Evolutionary conservation across 2,797 vertebrate genomes (phyloP), one percentile per base, ranked within the genome.

Genomic region (Anolis apletophallus): DNA sequence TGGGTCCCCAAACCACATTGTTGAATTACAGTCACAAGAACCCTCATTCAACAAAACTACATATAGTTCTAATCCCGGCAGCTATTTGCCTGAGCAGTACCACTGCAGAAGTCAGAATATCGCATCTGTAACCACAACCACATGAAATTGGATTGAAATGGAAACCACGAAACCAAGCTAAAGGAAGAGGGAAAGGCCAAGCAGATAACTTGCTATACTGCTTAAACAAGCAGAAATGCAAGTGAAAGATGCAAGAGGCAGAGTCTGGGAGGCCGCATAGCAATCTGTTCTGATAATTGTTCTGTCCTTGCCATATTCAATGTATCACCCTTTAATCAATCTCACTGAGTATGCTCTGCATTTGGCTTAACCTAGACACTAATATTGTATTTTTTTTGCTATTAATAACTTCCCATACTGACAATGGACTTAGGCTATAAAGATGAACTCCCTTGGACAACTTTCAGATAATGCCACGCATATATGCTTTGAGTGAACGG

Each of bases 391-490:
- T 90, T 91, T 91, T 89, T 57, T n/a, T n/a, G 78, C 61, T 74
- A 76, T 91, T 88, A 74, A 73, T 73, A 71, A 68, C 2, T 81
- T 93, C 21, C 14, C 34, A 80, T 88, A 23, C 68, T 89, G 85
- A 64, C 76, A 88, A 76, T 81, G 40, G 46, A 83, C 12, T 83
- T 88, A 29, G 79, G 46, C 55, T 64, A 67, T 82, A 88, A 82
- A n/a, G 85, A 50, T 67, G 1, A 3, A 68, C 16, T 85, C 74
- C 80, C 72, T 36, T n/a, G 17, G 21, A 16, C 77, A 78, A 55
- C 87, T 92, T 94, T 81, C 89, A 87, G 83, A 87, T 74, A 85
- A 78, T 85, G 46, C 36, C 90, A 61, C 90, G 83, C 78, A 90
- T 91, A 86, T 26, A 80, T 80, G 69, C 74, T 52, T 26, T 17